phyloP scores from a whole-genome alignment of 2,888 invertebrate genomes.

The Thecocarcelia acutangulata region DNA sequence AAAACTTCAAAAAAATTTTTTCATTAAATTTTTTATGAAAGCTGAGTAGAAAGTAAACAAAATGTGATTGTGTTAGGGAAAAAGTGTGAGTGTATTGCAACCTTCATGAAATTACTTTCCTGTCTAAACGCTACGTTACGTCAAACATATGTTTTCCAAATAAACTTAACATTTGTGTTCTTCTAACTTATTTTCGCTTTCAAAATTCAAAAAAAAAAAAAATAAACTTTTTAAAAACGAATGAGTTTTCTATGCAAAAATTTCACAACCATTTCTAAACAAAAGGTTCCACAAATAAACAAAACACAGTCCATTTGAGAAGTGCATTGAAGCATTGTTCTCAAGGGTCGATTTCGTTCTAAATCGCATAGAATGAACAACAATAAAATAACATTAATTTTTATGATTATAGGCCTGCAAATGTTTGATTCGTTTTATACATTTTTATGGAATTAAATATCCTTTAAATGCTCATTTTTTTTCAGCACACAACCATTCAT shows the following conservation, averaged over 20 bases:
- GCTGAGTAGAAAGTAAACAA: too few species aligned
- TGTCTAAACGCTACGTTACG: too few species aligned
- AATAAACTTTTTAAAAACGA: conserved; percentile 22
- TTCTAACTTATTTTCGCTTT: too few species aligned
- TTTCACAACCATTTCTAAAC: not conserved
- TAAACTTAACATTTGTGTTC: too few species aligned
- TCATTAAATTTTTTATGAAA: too few species aligned
- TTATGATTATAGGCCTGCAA: conserved; percentile 60
- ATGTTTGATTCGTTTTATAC: conserved; percentile 52
- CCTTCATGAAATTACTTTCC: too few species aligned
- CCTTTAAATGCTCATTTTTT: conserved; percentile 3
- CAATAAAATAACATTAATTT: conserved; percentile 64
- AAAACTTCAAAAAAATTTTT: too few species aligned
- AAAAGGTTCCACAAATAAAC: not conserved
- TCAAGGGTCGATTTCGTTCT: conserved; percentile 60
- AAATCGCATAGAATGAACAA: conserved; percentile 44
- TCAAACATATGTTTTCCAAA: too few species aligned
- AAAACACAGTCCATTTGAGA: conserved; percentile 43
- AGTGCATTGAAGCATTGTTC: conserved; percentile 65
- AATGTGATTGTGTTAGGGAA: too few species aligned
- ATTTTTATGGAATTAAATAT: conserved; percentile 45
- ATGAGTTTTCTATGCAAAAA: conserved; percentile 62
- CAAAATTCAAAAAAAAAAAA: not conserved
- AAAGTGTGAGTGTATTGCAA: too few species aligned
- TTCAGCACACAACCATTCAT: conserved; percentile 9